These are phyloP conservation scores for Percina caprodes DNA, from an alignment of 2,113 vertebrate species.

Conservation along the genomic window DNA sequence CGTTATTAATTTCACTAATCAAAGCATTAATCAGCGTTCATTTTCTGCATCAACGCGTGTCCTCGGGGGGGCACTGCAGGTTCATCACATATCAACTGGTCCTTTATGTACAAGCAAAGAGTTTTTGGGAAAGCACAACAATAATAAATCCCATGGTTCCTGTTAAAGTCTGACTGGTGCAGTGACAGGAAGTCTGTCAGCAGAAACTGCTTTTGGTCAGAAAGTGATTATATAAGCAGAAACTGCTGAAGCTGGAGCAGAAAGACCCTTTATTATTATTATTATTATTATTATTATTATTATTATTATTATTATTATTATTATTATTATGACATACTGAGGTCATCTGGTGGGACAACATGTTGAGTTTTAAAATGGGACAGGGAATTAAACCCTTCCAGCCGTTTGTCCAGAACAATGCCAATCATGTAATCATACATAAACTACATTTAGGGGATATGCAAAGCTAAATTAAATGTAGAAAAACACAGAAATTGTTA, in stretches of 20 bases:
- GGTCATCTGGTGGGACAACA: not conserved
- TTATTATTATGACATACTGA: not conserved
- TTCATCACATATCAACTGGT: not conserved
- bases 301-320: no score
- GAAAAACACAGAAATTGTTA: not conserved
- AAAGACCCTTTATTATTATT: no score
- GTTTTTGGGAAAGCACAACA: not conserved
- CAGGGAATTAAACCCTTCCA: not conserved
- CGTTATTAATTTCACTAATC: not conserved
- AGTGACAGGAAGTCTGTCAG: constrained; percentile 3
- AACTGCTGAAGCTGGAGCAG: not conserved
- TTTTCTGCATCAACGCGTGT: not conserved
- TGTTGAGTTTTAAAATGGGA: not conserved
- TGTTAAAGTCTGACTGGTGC: not conserved
- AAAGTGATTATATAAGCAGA: not conserved
- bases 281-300: no score
- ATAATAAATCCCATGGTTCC: not conserved
- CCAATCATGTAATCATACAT: not conserved
- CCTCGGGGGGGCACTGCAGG: not conserved
- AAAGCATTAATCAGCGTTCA: not conserved
- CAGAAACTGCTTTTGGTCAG: not conserved
- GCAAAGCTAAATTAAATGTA: not conserved
- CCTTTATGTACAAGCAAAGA: not conserved
- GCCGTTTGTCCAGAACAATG: not conserved
- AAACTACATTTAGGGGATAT: no score